phyloP scores from a whole-genome alignment of 2,888 invertebrate species.

The Agriopis aurantiaria region DNA sequence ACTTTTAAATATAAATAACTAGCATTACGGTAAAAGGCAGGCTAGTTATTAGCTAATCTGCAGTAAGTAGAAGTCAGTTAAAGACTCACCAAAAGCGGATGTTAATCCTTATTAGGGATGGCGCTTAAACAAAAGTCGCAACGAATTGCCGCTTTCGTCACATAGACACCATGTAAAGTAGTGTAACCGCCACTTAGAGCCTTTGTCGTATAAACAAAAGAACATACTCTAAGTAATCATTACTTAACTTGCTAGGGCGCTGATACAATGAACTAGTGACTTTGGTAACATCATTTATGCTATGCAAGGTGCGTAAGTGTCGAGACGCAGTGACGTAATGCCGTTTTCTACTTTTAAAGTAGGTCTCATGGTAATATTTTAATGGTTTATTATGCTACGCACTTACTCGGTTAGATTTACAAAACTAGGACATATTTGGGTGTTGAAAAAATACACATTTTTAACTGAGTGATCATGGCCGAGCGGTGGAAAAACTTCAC shows the following conservation, averaged over 20 bases:
- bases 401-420: not conserved
- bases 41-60: too few relatives aligned
- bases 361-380: conserved; percentile 20
- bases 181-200: conserved; percentile 29
- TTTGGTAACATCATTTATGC: conserved; percentile 17
- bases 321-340: conserved; percentile 27
- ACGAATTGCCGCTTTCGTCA: conserved; percentile 23
- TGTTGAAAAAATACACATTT: too few relatives aligned
- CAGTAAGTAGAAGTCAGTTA: not conserved
- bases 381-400: conserved; percentile 15
- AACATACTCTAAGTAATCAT: conserved; percentile 29
- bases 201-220: conserved; percentile 35
- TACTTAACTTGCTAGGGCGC: conserved; percentile 29
- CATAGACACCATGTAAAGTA: conserved; percentile 28
- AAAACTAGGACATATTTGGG: not conserved
- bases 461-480: too few relatives aligned
- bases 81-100: conserved; percentile 23
- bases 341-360: conserved; percentile 24
- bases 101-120: conserved; percentile 15
- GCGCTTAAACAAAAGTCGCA: conserved; percentile 3
- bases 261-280: conserved; percentile 9
- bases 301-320: conserved; percentile 20
- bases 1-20: too few relatives aligned
- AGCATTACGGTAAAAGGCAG: too few relatives aligned
- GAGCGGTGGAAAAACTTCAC: too few relatives aligned